Conservation (phyloP, 2,113 vertebrate species). For the Dipodomys ordii region DNA sequence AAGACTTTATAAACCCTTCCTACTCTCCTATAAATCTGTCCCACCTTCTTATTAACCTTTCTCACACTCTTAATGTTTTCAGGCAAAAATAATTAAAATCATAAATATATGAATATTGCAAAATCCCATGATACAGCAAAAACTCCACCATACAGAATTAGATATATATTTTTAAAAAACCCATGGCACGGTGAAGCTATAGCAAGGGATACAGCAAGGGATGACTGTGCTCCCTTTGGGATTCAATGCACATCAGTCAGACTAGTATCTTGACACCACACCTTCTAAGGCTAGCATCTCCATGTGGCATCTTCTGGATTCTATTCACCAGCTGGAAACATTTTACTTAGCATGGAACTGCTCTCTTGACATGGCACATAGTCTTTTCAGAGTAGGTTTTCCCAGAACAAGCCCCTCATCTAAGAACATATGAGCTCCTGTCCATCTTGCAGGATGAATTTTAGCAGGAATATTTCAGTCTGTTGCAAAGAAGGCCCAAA, state of each 20-base stretch:
- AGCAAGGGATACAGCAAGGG: too few relatives aligned
- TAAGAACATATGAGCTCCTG: background rate
- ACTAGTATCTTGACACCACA: background rate
- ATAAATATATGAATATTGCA: too few relatives aligned
- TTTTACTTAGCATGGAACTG: background rate
- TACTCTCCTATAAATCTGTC: too few relatives aligned
- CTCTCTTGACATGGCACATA: background rate
- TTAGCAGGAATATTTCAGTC: background rate
- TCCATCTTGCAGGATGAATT: background rate
- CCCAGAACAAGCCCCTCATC: background rate
- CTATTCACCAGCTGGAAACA: background rate
- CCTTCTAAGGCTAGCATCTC: too few relatives aligned
- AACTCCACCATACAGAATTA: too few relatives aligned
- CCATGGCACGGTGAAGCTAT: too few relatives aligned
- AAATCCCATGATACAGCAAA: too few relatives aligned
- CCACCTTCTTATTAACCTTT: too few relatives aligned
- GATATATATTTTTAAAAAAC: too few relatives aligned
- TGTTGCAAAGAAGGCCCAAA: background rate
- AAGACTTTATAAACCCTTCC: too few relatives aligned
- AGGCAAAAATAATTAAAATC: too few relatives aligned
- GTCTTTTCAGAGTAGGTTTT: background rate
- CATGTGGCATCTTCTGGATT: background rate
- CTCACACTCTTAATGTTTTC: too few relatives aligned
- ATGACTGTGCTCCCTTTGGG: background rate
- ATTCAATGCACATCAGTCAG: background rate